phyloP scores from a whole-genome alignment of 2,888 invertebrate species.

The Hololepta plana region DNA sequence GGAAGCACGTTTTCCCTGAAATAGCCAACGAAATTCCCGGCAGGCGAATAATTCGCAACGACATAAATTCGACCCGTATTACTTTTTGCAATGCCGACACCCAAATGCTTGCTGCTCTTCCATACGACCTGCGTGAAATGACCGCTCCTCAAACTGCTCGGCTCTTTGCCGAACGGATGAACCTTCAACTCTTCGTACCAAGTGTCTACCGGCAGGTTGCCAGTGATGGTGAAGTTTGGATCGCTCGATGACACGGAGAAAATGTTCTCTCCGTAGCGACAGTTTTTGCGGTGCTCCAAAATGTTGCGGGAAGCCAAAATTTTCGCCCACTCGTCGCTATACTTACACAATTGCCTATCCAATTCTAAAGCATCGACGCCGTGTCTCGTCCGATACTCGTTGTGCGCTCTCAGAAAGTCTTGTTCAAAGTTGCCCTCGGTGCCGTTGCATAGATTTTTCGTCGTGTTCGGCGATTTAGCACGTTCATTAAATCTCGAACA shows the following conservation, averaged over 20 bases:
- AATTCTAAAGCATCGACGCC: slow-evolving; percentile 48
- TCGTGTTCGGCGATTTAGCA: slow-evolving; percentile 14
- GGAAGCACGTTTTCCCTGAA: slow-evolving; percentile 58
- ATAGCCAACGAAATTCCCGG: slow-evolving; percentile 69
- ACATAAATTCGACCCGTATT: slow-evolving; percentile 63
- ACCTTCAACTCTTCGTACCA: slow-evolving; percentile 57
- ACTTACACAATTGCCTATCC: slow-evolving; percentile 42
- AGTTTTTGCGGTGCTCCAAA: slow-evolving; percentile 56
- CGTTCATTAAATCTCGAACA: too few species aligned
- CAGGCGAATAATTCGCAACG: slow-evolving; percentile 79
- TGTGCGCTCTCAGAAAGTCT: slow-evolving; percentile 58
- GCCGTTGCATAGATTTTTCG: background rate
- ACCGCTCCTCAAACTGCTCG: slow-evolving; percentile 39
- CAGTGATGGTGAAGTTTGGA: slow-evolving; percentile 43
- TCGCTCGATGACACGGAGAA: slow-evolving; percentile 59
- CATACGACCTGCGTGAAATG: slow-evolving; percentile 59
- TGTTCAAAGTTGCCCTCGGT: slow-evolving; percentile 39
- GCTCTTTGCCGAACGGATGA: slow-evolving; percentile 43
- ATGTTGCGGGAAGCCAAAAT: slow-evolving; percentile 43
- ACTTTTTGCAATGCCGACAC: slow-evolving; percentile 48
- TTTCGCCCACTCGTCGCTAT: slow-evolving; percentile 56
- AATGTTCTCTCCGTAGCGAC: slow-evolving; percentile 70
- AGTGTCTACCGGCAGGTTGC: slow-evolving; percentile 54
- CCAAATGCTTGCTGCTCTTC: slow-evolving; percentile 44
- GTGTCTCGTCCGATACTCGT: slow-evolving; percentile 48